Conservation (phyloP, 2,888 invertebrate species). For the Erynnis tages region DNA sequence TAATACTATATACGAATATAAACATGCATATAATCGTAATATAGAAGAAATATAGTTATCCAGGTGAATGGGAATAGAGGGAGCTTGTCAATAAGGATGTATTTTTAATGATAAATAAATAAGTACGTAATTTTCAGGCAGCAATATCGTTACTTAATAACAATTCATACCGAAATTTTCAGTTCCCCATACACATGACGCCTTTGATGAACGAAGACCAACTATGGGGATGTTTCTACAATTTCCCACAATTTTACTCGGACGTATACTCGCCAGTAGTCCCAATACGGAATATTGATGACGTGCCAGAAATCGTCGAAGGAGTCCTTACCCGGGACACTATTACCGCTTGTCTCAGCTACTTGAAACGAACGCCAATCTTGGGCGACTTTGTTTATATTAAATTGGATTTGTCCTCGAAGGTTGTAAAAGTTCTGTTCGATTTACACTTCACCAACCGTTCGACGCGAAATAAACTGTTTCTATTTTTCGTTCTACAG, state of each 20-base stretch:
- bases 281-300: constrained; percentile 46
- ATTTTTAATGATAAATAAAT: no score
- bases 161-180: no score
- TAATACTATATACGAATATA: no score
- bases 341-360: constrained; percentile 74
- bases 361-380: constrained; percentile 78
- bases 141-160: no score
- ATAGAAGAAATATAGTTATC: no score
- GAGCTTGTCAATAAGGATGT: no score
- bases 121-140: no score
- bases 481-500: background rate
- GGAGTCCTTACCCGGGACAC: constrained; percentile 78
- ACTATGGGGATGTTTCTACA: constrained; percentile 71
- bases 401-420: constrained; percentile 74
- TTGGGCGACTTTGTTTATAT: constrained; percentile 76
- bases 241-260: constrained; percentile 62
- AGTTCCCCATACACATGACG: constrained; percentile 62
- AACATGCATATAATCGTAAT: no score
- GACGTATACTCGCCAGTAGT: constrained; percentile 62
- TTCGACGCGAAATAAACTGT: background rate
- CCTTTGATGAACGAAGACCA: constrained; percentile 63
- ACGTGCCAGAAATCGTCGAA: constrained; percentile 55
- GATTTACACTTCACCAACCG: background rate
- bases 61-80: no score
- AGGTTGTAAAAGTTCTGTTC: constrained; percentile 44